Conservation (phyloP, 2,888 invertebrate species). For the Dasypolia templi region DNA sequence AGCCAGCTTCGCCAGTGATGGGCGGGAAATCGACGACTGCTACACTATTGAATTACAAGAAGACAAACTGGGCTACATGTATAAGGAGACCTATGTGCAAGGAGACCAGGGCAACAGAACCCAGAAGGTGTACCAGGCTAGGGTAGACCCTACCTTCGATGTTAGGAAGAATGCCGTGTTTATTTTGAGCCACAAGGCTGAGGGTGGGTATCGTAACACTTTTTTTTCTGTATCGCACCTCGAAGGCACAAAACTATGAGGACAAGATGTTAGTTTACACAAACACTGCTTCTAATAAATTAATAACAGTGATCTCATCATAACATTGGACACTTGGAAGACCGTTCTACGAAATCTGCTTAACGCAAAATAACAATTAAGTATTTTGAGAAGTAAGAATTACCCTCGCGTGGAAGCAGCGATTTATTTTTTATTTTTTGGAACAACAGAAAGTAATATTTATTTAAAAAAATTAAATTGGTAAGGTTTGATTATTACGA, state of each 20-base stretch:
- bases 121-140: slow-evolving; percentile 85
- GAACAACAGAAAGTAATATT: too few relatives aligned
- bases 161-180: slow-evolving; percentile 85
- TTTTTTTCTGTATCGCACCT: too few relatives aligned
- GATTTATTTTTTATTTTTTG: too few relatives aligned
- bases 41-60: slow-evolving; percentile 84
- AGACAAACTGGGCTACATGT: slow-evolving; percentile 84
- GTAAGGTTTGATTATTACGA: too few relatives aligned
- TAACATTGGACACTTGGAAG: too few relatives aligned
- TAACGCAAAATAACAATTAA: too few relatives aligned
- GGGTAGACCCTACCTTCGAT: slow-evolving; percentile 87
- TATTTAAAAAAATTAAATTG: too few relatives aligned
- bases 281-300: too few relatives aligned
- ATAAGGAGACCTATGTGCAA: slow-evolving; percentile 83
- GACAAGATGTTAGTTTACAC: too few relatives aligned
- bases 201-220: slow-evolving; percentile 79
- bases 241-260: too few relatives aligned
- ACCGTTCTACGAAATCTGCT: too few relatives aligned
- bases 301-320: too few relatives aligned
- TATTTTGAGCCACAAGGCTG: slow-evolving; percentile 85
- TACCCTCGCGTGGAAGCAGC: not conserved
- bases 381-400: not conserved
- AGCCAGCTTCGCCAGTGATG: slow-evolving; percentile 85
- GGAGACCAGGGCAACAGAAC: slow-evolving; percentile 81
- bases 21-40: slow-evolving; percentile 82